Base-by-base conservation (phyloP, 2,888 invertebrate species). In the Horisme vitalbata region DNA sequence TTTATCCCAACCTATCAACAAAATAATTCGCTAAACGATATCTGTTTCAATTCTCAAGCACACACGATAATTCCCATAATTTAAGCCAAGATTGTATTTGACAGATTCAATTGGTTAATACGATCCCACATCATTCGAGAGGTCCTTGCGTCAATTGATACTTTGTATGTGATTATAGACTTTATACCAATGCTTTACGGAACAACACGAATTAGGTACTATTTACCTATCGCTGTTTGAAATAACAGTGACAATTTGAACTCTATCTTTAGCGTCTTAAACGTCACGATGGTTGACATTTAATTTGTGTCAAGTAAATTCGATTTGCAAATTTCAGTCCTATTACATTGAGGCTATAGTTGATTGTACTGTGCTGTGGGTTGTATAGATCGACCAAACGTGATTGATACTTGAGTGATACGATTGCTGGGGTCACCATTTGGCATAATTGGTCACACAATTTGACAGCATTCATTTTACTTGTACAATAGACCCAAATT, bases 21-120 rank as follows among this genome's bases (percentile, higher is more conserved):
- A 32, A 31, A n/a, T 31, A 9, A 43, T 43, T 41, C 14, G 37
- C 48, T 30, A 30, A 24, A 43, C 26, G 33, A 35, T 7, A 30
- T 23, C 23, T 26, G 41, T 39, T 34, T 27, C 37, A 34, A 39
- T 47, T 41, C 43, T 37, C 48, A 48, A 51, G 34, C 38, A 37
- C 13, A 27, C 46, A 28, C 44, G 18, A 46, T 49, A 52, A 44
- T 52, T 44, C 39, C 27, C 27, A 39, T 52, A 50, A 55, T 57
- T 39, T 51, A 41, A 46, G 41, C 41, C 30, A 45, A 55, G 54
- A 57, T 55, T 59, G 47, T 61, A 57, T 61, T 61, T 61, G 61
- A 61, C 61, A 57, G 48, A 26, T 34, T 51, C 61, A 61, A 61
- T 61, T 59, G 55, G 50, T 44, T 61, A 59, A 61, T 59, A 47